Conservation (phyloP, 2,113 vertebrate species). For the Arenaria interpres region DNA sequence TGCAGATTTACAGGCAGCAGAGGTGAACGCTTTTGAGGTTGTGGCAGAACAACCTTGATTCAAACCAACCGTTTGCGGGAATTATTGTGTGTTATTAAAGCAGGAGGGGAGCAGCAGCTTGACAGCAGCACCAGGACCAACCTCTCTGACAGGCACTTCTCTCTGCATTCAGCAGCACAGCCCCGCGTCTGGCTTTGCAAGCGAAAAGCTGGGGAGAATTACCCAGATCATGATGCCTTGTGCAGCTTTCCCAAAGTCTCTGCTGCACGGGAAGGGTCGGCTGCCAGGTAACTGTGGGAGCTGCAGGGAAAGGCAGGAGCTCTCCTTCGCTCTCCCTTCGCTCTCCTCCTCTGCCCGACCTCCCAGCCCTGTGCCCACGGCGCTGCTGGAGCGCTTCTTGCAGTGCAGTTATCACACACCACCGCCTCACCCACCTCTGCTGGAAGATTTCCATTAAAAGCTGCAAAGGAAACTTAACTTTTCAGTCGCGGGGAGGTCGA, state of each 20-base stretch:
- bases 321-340: neutral
- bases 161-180: neutral
- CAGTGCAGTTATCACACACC: neutral
- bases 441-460: neutral
- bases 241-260: neutral
- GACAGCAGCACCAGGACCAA: neutral
- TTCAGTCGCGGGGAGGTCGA: neutral
- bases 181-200: neutral
- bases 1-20: neutral
- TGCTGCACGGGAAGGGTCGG: neutral
- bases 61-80: neutral
- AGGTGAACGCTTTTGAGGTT: neutral
- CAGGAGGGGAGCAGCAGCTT: neutral
- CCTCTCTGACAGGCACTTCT: neutral
- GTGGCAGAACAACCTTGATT: neutral
- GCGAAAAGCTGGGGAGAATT: neutral
- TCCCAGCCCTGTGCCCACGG: rapidly evolving
- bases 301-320: neutral
- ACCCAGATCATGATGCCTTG: neutral
- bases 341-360: neutral
- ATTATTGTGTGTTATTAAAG: neutral
- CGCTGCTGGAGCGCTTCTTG: neutral
- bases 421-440: neutral
- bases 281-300: neutral
- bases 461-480: neutral